Evolutionary conservation across 2,888 invertebrate genomes (phyloP), one percentile per base, ranked within the genome.

Genomic region (Diarsia mendica): DNA sequence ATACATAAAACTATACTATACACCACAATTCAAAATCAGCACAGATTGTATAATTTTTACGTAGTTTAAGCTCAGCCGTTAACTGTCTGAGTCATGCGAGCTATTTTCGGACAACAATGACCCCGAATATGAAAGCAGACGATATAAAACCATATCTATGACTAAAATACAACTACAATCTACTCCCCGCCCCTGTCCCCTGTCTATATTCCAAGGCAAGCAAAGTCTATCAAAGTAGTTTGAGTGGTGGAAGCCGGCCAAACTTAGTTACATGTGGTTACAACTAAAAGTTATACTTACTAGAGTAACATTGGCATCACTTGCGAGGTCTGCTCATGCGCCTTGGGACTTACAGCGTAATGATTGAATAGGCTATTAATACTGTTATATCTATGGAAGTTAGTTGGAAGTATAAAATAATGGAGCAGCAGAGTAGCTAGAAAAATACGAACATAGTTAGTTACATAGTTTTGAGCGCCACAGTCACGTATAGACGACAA

Each of bases 211-310:
- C 46, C 46, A 66, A 69, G 49, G 60, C 65, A 28, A 23, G 28
- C 23, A 46, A 68, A 77, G 78, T 72, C 66, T 49, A 72, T 68
- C 65, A 77, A 80, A 77, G 68, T 69, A 72, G 67, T 60, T 71
- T 61, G 48, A 65, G 48, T 28, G 55, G 11, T 33, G 4, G 44
- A 53, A 69, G 28, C 46, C 28, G 20, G 49, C 20, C 49, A 72
- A 82, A 80, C 78, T 72, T 51, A 72, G 72, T 82, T 77, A 77
- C 72, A 61, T 61, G 78, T 72, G 82, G 82, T 77, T 39, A n/a
- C 28, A 74, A 68, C 72, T 72, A 11, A 48, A 72, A 77, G 55
- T 66, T 77, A 51, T n/a, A 28, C 70, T 44, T 46, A 68, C 65
- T 48, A 61, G 72, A 66, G 72, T 55, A 51, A 72, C 67, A 68